These are phyloP conservation scores for Odocoileus hemionus DNA, from an alignment of 2,113 vertebrate genomes.

Conservation along the genomic window DNA sequence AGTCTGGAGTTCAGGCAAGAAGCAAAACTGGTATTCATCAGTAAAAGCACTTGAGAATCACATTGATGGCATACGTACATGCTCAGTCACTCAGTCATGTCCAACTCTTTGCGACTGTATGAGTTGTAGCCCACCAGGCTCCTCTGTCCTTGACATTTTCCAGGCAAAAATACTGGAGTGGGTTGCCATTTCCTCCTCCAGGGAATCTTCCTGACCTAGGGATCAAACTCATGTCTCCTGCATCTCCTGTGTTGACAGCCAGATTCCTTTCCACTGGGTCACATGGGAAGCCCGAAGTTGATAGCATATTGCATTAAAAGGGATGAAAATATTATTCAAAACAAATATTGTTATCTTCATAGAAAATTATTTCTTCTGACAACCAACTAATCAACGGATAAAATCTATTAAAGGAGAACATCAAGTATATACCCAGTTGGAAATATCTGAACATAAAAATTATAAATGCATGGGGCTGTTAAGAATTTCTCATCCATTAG, in stretches of 20 bases:
- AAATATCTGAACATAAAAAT: not conserved
- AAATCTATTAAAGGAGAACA: not conserved
- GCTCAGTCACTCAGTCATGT: too few species aligned
- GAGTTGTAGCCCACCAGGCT: too few species aligned
- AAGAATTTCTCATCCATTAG: not conserved
- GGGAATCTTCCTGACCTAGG: too few species aligned
- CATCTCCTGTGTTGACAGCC: too few species aligned
- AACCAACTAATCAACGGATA: not conserved
- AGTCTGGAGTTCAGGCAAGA: not conserved
- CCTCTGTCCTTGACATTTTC: too few species aligned
- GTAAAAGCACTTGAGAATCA: not conserved
- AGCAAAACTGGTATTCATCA: not conserved
- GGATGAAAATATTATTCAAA: not conserved
- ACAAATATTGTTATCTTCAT: not conserved
- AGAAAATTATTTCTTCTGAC: not conserved
- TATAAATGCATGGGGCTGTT: not conserved
- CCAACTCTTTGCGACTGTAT: too few species aligned
- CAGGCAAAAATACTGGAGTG: too few species aligned
- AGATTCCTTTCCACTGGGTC: too few species aligned
- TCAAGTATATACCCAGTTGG: not conserved
- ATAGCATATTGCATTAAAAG: not conserved
- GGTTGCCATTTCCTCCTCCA: too few species aligned
- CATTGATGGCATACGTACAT: too few species aligned
- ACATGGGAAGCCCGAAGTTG: not conserved
- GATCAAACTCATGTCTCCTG: too few species aligned